Evolutionary conservation across 2,888 invertebrate genomes (phyloP).

Genomic region (Athalia cordata): DNA sequence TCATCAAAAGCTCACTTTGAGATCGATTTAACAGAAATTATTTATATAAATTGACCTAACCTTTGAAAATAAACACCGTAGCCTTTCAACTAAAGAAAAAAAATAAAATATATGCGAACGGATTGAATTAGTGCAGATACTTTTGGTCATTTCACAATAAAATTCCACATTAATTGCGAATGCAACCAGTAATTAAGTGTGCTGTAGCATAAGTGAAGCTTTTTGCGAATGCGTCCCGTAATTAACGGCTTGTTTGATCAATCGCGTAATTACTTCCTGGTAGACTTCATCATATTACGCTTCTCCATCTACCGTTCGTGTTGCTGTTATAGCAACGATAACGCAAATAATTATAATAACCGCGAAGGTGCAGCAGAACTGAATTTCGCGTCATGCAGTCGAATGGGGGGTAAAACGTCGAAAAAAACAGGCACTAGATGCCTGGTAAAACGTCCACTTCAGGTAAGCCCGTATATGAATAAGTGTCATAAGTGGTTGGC

Average conservation of each 20-base stretch:
- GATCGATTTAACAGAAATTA: background rate
- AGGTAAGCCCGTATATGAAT: slow-evolving; percentile 12
- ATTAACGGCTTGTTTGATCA: background rate
- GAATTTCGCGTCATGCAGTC: background rate
- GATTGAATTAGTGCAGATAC: too few relatives aligned
- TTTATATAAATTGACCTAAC: too few relatives aligned
- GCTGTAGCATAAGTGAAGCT: too few relatives aligned
- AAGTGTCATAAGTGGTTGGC: slow-evolving; percentile 26
- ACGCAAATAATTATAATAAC: too few relatives aligned
- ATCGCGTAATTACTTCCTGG: background rate
- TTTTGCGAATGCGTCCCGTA: background rate
- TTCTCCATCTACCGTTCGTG: background rate
- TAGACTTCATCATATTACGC: slow-evolving; percentile 11
- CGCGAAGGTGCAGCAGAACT: too few relatives aligned
- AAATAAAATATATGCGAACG: too few relatives aligned
- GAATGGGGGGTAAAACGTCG: background rate
- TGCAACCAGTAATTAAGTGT: too few relatives aligned
- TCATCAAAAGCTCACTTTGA: slow-evolving; percentile 7
- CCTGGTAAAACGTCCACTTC: slow-evolving; percentile 21
- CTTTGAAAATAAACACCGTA: too few relatives aligned
- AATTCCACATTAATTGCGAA: too few relatives aligned
- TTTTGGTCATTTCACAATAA: too few relatives aligned
- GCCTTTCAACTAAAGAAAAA: too few relatives aligned
- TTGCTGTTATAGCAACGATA: too few relatives aligned
- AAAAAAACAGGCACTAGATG: background rate